A percentile compares a stretch with the other conserved stretches of the same genome.
These are phyloP conservation scores for Corythornis vintsioides DNA, from an alignment of 2,113 vertebrate species.

Conservation along the genomic window DNA sequence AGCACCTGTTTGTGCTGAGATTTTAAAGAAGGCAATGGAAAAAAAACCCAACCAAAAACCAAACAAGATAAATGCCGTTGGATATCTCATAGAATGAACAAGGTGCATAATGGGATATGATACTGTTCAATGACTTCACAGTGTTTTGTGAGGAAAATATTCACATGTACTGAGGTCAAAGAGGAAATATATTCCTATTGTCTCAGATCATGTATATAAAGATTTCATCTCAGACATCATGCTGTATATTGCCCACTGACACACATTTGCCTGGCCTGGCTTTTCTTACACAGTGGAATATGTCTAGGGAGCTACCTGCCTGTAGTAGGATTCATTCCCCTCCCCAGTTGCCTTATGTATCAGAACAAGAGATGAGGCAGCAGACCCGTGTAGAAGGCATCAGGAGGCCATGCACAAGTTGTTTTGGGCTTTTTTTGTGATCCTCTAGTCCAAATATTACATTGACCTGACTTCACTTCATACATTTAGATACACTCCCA, in stretches of 20 bases:
- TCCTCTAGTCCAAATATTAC: not conserved
- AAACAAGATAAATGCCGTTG: not conserved
- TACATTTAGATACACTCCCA: not conserved
- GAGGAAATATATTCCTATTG: not conserved
- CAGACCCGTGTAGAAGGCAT: too few species aligned
- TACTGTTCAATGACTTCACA: not conserved
- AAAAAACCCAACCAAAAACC: too few species aligned
- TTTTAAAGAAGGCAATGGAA: not conserved
- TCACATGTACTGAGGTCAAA: not conserved
- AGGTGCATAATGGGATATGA: not conserved
- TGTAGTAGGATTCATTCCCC: too few species aligned
- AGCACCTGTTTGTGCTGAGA: not conserved
- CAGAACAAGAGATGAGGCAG: not conserved
- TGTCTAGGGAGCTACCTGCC: not conserved
- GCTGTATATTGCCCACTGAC: too few species aligned
- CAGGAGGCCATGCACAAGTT: not conserved
- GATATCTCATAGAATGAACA: not conserved
- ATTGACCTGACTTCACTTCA: not conserved
- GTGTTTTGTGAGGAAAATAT: not conserved
- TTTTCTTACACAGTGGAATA: not conserved
- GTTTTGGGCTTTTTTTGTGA: not conserved
- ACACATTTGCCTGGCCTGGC: not conserved
- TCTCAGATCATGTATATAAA: not conserved
- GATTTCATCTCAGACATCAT: not conserved
- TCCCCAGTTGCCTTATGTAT: not conserved